Evolutionary conservation across 2,888 invertebrate genomes (phyloP).

Genomic region (Schrankia costaestrigalis): DNA sequence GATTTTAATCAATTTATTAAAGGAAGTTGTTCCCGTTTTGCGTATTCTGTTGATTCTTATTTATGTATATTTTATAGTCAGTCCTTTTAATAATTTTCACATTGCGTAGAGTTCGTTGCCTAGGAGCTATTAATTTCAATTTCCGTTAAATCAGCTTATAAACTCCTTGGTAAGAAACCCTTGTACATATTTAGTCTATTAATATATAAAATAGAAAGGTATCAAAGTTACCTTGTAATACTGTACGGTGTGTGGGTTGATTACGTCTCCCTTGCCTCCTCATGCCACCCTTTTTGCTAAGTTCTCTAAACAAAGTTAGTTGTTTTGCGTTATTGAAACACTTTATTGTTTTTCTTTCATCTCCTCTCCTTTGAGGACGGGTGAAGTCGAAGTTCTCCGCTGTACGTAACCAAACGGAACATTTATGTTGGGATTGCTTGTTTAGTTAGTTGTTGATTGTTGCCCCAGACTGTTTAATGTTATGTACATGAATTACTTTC

Average conservation of each 20-base stretch:
- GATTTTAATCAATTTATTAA: slow-evolving; percentile 21
- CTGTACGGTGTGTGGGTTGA: slow-evolving; percentile 14
- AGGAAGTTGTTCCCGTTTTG: slow-evolving; percentile 21
- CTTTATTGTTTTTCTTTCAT: slow-evolving; percentile 75
- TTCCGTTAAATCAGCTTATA: slow-evolving; percentile 14
- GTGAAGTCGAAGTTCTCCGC: slow-evolving; percentile 36
- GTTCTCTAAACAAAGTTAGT: slow-evolving; percentile 68
- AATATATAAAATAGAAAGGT: slow-evolving; percentile 10
- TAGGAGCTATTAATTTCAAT: slow-evolving; percentile 8
- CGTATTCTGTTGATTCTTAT: slow-evolving; percentile 16
- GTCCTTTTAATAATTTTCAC: slow-evolving; percentile 17
- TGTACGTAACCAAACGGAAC: slow-evolving; percentile 38
- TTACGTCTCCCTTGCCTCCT: slow-evolving; percentile 23
- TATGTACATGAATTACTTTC: no score
- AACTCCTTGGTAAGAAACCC: slow-evolving; percentile 12
- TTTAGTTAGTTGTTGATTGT: slow-evolving; percentile 16
- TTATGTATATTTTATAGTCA: slow-evolving; percentile 21
- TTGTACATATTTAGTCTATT: slow-evolving; percentile 9
- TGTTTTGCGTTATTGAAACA: slow-evolving; percentile 73
- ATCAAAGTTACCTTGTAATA: slow-evolving; percentile 15
- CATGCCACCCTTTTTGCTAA: slow-evolving; percentile 44
- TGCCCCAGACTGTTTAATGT: slow-evolving; percentile 7
- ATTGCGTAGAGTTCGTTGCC: slow-evolving; percentile 12
- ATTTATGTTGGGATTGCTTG: slow-evolving; percentile 36
- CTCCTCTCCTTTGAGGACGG: slow-evolving; percentile 51